Conservation (phyloP, 2,113 vertebrate species). For the Oreochromis tanganicae region DNA sequence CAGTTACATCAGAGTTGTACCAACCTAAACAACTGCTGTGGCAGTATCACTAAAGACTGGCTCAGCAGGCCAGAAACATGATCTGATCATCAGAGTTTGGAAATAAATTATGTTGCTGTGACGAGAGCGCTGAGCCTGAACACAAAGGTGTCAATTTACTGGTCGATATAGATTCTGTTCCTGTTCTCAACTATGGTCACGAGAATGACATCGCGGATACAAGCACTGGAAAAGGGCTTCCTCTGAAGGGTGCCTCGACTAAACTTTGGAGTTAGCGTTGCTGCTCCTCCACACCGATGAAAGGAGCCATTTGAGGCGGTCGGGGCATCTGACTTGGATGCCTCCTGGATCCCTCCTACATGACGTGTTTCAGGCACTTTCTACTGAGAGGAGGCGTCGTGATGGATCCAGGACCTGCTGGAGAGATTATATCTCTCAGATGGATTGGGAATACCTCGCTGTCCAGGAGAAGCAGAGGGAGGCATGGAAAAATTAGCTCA, state of each 20-base stretch:
- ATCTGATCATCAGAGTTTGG: not conserved
- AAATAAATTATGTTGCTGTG: not conserved
- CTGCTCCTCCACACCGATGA: not conserved
- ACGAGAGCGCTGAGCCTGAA: not conserved
- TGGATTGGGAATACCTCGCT: not conserved
- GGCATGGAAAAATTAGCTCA: not conserved
- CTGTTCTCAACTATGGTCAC: not conserved
- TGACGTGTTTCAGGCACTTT: not conserved
- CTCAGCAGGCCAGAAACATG: not conserved
- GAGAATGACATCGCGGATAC: fast-evolving
- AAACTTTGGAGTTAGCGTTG: not conserved
- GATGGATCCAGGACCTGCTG: not conserved
- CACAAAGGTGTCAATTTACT: not conserved
- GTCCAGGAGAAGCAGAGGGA: not conserved
- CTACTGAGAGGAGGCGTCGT: not conserved
- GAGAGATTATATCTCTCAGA: not conserved
- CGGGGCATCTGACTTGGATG: not conserved
- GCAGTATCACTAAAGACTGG: not conserved
- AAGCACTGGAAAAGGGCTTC: not conserved
- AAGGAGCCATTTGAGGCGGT: fast-evolving
- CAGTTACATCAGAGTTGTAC: not conserved
- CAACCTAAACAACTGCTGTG: not conserved
- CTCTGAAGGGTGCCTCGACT: fast-evolving
- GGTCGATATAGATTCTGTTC: not conserved
- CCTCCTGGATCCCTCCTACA: not conserved